Evolutionary conservation across 2,113 vertebrate species (phyloP).

Genomic region (Callipepla californica): DNA sequence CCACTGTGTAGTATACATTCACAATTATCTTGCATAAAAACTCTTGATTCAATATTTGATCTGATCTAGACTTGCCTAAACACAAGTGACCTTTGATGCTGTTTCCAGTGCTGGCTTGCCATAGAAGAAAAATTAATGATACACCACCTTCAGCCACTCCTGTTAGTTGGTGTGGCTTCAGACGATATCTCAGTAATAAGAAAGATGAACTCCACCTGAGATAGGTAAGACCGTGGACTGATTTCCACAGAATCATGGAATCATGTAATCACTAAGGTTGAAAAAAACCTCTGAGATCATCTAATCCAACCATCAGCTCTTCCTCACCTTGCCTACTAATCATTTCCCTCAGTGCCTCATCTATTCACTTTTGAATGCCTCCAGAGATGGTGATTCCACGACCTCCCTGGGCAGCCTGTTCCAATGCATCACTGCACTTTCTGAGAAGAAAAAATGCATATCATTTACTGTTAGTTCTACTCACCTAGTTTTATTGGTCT

Average conservation of each 20-base stretch:
- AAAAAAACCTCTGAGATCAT: too few species aligned
- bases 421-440: too few species aligned
- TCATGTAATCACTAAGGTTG: too few species aligned
- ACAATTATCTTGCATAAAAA: background rate
- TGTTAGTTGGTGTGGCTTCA: background rate
- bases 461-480: slow-evolving; percentile 37
- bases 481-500: background rate
- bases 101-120: background rate
- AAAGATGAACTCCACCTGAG: background rate
- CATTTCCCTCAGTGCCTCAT: too few species aligned
- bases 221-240: background rate
- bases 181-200: background rate
- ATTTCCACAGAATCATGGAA: too few species aligned
- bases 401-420: too few species aligned
- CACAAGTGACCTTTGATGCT: background rate
- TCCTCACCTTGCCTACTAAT: too few species aligned
- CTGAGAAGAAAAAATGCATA: background rate
- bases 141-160: background rate
- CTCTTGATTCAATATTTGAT: background rate
- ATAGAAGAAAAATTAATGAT: background rate
- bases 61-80: background rate
- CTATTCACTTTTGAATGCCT: too few species aligned
- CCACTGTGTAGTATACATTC: background rate
- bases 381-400: too few species aligned
- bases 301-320: too few species aligned